phyloP scores from a whole-genome alignment of 2,797 vertebrate species.

The Nothura maculosa region DNA sequence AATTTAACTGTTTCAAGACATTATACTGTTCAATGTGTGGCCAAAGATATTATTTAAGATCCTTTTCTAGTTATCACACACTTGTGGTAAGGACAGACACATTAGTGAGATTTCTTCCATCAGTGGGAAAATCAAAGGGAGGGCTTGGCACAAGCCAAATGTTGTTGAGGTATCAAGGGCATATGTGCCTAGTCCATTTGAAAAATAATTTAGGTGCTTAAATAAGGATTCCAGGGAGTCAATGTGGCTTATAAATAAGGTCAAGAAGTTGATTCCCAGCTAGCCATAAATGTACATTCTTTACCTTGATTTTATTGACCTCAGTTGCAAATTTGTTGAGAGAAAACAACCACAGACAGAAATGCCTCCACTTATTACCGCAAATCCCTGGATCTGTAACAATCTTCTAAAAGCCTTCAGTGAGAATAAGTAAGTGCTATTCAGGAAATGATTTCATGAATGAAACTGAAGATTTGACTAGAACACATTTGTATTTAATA shows the following conservation, averaged over 20 bases:
- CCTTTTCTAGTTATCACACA: not conserved
- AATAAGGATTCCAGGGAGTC: not conserved
- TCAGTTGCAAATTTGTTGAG: not conserved
- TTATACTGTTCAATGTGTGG: not conserved
- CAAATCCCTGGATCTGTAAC: not conserved
- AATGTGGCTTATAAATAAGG: not conserved
- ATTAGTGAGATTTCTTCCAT: not conserved
- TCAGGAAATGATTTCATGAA: rapidly evolving
- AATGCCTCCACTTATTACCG: rapidly evolving
- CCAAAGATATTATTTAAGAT: not conserved
- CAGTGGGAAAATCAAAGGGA: not conserved
- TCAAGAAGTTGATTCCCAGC: not conserved
- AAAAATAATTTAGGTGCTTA: not conserved
- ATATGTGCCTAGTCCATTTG: not conserved
- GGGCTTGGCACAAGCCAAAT: not conserved
- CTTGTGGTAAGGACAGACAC: not conserved
- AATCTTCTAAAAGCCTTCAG: not conserved
- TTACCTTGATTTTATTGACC: not conserved
- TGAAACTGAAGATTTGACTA: not conserved
- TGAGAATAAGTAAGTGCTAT: not conserved
- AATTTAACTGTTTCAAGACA: not conserved
- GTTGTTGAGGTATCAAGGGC: not conserved
- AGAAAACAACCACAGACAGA: not conserved
- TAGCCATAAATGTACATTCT: not conserved
- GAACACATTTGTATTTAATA: not conserved